Percentiles rank a stretch among this genome's conserved stretches.
Conservation (phyloP, 2,888 invertebrate genomes). For the Ectropis crepuscularia region DNA sequence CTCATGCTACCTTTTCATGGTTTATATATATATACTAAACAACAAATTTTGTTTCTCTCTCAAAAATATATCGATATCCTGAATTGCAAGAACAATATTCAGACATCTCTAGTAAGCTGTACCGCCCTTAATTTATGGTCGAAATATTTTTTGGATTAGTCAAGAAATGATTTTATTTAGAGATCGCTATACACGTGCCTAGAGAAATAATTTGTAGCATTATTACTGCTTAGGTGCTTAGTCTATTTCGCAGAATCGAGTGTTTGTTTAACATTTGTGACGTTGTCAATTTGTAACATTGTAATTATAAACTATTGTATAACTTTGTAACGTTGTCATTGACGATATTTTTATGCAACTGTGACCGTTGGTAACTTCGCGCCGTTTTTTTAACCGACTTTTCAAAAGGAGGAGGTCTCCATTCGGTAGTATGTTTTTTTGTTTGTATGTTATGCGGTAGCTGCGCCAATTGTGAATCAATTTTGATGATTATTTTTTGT, state of each 20-base stretch:
- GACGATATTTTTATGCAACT: too few relatives aligned
- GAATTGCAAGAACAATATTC: slow-evolving; percentile 7
- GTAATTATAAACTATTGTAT: background rate
- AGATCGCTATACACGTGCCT: slow-evolving; percentile 58
- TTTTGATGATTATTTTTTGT: too few relatives aligned
- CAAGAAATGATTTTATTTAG: slow-evolving; percentile 79
- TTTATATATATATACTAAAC: too few relatives aligned
- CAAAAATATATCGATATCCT: slow-evolving; percentile 13
- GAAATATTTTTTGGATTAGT: slow-evolving; percentile 81
- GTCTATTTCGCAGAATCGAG: slow-evolving; percentile 7
- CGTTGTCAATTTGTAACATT: background rate
- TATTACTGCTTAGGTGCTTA: slow-evolving; percentile 4
- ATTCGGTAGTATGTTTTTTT: too few relatives aligned
- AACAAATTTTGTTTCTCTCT: too few relatives aligned
- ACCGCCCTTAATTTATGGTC: slow-evolving; percentile 74
- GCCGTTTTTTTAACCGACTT: too few relatives aligned
- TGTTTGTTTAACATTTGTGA: slow-evolving; percentile 5
- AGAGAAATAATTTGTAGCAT: slow-evolving; percentile 21
- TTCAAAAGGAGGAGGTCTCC: too few relatives aligned
- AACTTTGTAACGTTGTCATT: background rate
- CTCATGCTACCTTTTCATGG: too few relatives aligned
- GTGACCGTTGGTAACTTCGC: too few relatives aligned
- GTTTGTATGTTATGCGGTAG: too few relatives aligned
- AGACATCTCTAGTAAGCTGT: slow-evolving; percentile 64
- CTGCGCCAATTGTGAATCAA: too few relatives aligned